A percentile compares a stretch with the other conserved stretches of the same genome.
Conservation (phyloP, 2,797 vertebrate genomes). For the Rhynchonycteris naso region DNA sequence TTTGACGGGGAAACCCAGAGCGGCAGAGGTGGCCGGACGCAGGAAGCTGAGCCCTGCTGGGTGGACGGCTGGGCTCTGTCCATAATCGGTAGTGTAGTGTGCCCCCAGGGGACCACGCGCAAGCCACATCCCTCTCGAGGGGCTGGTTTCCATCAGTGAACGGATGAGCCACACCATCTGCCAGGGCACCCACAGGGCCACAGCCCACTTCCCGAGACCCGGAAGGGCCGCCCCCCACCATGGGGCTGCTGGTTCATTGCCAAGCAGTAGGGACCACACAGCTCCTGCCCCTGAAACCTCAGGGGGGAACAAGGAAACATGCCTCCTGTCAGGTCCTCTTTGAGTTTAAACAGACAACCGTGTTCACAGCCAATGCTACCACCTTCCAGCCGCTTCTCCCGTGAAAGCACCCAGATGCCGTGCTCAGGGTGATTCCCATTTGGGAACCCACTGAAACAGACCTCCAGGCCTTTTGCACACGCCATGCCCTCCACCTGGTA, state of each 20-base stretch:
- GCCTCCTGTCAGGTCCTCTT: too few species aligned
- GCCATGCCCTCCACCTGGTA: background rate
- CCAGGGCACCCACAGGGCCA: background rate
- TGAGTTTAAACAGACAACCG: background rate
- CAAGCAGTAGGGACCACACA: background rate
- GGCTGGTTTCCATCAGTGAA: background rate
- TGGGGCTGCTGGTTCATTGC: background rate
- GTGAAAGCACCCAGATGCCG: background rate
- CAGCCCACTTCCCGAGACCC: background rate
- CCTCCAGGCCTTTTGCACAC: background rate
- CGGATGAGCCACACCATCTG: accelerated
- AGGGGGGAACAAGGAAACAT: accelerated
- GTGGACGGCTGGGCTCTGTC: background rate
- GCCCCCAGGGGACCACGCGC: background rate
- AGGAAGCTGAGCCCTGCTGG: accelerated
- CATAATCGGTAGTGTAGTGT: too few species aligned
- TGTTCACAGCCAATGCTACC: accelerated
- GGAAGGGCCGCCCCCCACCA: background rate
- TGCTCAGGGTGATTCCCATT: background rate
- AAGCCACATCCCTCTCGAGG: background rate
- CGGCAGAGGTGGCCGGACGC: background rate
- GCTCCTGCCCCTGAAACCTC: background rate
- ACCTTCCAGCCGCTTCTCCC: background rate
- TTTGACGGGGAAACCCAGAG: background rate
- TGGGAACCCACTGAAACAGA: background rate